A percentile compares a stretch with the other conserved stretches of the same genome.
Evolutionary conservation across 2,113 vertebrate genomes (phyloP).

Genomic region (Ochotona princeps): DNA sequence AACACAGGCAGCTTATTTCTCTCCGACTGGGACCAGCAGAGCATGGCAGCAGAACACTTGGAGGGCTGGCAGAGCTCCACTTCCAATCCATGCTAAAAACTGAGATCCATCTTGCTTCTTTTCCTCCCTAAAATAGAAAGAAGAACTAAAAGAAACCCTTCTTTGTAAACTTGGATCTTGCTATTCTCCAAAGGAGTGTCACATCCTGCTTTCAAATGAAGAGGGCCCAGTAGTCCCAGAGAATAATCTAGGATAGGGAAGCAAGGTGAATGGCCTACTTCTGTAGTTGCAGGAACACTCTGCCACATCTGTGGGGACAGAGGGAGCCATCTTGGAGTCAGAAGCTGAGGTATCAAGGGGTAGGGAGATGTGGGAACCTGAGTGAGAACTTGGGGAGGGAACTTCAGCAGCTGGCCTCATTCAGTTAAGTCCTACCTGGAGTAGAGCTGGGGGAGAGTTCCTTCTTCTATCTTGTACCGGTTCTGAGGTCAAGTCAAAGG

Average conservation of each 20-base stretch:
- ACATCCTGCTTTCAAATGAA: conserved; percentile 27
- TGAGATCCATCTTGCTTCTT: conserved; percentile 25
- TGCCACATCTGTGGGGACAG: neutral
- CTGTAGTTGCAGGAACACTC: neutral
- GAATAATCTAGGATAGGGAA: neutral
- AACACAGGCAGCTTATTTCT: conserved; percentile 24
- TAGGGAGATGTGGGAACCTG: fast-evolving
- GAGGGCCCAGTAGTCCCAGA: conserved; percentile 15
- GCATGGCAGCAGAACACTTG: neutral
- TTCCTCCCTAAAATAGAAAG: conserved; percentile 50
- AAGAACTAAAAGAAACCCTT: conserved; percentile 46
- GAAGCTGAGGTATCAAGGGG: neutral
- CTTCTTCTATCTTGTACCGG: neutral
- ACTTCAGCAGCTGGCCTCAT: fast-evolving
- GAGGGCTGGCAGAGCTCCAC: conserved; percentile 49
- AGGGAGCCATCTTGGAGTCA: neutral
- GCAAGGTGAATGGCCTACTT: neutral
- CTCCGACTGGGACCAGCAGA: neutral
- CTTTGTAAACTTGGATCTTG: conserved; percentile 40
- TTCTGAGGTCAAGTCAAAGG: neutral
- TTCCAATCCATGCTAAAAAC: conserved; percentile 53
- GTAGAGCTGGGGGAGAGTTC: neutral
- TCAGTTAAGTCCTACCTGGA: neutral
- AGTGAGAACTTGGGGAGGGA: neutral
- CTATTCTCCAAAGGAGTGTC: neutral